A percentile compares a stretch with the other conserved stretches of the same genome.
These are phyloP conservation scores for Gymnocheta viridis DNA, from an alignment of 2,888 invertebrate species.

Conservation along the genomic window DNA sequence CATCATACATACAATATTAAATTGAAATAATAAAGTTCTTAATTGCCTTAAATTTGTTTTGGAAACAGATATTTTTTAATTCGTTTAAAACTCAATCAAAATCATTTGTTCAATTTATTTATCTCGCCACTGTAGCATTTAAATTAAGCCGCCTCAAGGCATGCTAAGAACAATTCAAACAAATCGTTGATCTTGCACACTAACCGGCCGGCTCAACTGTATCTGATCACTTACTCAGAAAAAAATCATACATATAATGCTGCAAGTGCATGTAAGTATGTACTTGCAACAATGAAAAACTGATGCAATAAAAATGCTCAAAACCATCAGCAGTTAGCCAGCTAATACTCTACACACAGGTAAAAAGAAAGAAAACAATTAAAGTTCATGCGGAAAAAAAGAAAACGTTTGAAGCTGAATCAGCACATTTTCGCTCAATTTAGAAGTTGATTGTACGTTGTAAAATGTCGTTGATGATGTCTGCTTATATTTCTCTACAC, in stretches of 20 bases:
- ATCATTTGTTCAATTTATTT: neutral
- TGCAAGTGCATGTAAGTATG: neutral
- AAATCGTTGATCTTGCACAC: neutral
- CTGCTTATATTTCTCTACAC: neutral
- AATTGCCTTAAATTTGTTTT: neutral
- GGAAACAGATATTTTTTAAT: neutral
- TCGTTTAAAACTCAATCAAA: neutral
- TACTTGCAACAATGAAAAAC: slow-evolving; percentile 60
- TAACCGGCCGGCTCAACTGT: neutral
- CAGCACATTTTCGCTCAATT: slow-evolving; percentile 27
- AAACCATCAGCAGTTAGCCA: slow-evolving; percentile 74
- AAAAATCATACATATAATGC: neutral
- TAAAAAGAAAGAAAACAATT: slow-evolving; percentile 22
- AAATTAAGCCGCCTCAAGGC: slow-evolving; percentile 6
- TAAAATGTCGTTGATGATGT: slow-evolving; percentile 45
- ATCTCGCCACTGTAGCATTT: neutral
- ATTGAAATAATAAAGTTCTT: too few species aligned
- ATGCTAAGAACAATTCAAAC: slow-evolving; percentile 6
- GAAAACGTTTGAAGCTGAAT: slow-evolving; percentile 38
- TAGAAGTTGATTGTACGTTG: slow-evolving; percentile 57
- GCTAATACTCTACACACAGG: neutral
- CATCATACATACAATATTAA: too few species aligned
- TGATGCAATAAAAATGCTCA: slow-evolving; percentile 76
- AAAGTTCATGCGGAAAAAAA: neutral
- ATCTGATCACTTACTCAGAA: neutral